phyloP scores from a whole-genome alignment of 1,140 invertebrate species.

The Eueides isabella region DNA sequence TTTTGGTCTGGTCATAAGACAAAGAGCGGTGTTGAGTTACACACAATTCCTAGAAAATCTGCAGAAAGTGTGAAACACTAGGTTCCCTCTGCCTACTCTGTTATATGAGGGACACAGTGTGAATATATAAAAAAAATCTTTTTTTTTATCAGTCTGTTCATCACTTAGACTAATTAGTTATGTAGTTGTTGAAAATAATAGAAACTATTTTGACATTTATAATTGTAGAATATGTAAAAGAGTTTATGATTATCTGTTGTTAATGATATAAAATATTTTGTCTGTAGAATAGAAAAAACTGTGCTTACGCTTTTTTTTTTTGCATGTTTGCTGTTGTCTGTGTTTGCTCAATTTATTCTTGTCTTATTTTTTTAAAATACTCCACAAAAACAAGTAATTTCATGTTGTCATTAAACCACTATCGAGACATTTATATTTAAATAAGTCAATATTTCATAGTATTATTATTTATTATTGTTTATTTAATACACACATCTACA shows the following conservation, averaged over 20 bases:
- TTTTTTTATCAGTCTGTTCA: background rate
- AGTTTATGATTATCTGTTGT: slow-evolving; percentile 20
- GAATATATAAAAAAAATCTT: background rate
- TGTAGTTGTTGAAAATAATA: background rate
- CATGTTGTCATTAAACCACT: background rate
- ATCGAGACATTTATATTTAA: background rate
- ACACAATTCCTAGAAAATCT: no score
- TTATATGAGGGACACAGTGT: no score
- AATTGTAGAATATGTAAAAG: slow-evolving; percentile 17
- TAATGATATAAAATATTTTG: slow-evolving; percentile 4
- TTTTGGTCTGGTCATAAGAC: no score
- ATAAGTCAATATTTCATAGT: background rate
- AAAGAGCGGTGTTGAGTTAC: no score
- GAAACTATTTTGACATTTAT: background rate
- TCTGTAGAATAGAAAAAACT: slow-evolving; percentile 1
- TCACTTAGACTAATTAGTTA: background rate
- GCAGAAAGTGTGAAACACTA: no score
- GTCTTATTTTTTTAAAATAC: background rate
- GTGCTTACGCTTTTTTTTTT: slow-evolving; percentile 3
- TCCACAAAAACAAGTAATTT: background rate
- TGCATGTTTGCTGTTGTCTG: slow-evolving; percentile 9
- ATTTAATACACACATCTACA: slow-evolving; percentile 1
- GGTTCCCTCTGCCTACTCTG: no score
- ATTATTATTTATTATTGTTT: background rate
- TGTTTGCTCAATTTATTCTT: slow-evolving; percentile 4